Evolutionary conservation across 2,797 vertebrate species (phyloP), one percentile per base, ranked within the genome.

Genomic region (Tenualosa ilisha): DNA sequence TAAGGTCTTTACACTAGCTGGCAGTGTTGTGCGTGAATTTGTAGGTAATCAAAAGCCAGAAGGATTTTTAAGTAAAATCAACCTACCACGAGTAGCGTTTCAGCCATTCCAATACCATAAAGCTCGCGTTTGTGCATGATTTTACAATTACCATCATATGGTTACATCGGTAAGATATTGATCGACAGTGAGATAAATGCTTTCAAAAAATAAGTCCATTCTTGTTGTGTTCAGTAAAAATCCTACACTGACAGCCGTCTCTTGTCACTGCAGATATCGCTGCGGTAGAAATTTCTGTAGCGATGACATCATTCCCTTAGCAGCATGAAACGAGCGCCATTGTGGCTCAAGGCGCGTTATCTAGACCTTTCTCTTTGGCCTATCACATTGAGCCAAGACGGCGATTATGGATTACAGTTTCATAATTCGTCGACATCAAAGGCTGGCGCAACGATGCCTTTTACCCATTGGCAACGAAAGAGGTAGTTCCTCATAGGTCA

Each of bases 401-500:
- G 72, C 72, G 72, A 79, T 46, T 79, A 79, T 6, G 72, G 40
- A 20, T 46, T 79, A 79, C 72, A 79, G 72, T 79, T 79, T 79
- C 72, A 79, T 46, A 46, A 79, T 79, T 79, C 72, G 72, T 79
- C 72, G 40, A 79, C 72, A 79, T 79, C 72, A 79, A 79, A 79
- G 40, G 72, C 72, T 79, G 72, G 72, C 37, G 72, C 72, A 79
- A 79, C 72, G 37, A 43, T 46, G 40, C 72, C 72, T 46, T 79
- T 46, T 43, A 40, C 40, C 72, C 72, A 79, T 79, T 79, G 72
- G 72, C 72, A 79, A 79, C 40, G 72, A 79, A 79, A 79, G 72
- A 79, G 72, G 72, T 79, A 79, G 72, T 79, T 46, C 72, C 72
- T 46, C 72, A 79, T 79, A 79, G 72, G 72, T 79, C 72, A 79